Percentiles rank a stretch among this genome's conserved stretches.
Evolutionary conservation across 2,797 vertebrate genomes (phyloP).

Genomic region (Phoeniculus purpureus): DNA sequence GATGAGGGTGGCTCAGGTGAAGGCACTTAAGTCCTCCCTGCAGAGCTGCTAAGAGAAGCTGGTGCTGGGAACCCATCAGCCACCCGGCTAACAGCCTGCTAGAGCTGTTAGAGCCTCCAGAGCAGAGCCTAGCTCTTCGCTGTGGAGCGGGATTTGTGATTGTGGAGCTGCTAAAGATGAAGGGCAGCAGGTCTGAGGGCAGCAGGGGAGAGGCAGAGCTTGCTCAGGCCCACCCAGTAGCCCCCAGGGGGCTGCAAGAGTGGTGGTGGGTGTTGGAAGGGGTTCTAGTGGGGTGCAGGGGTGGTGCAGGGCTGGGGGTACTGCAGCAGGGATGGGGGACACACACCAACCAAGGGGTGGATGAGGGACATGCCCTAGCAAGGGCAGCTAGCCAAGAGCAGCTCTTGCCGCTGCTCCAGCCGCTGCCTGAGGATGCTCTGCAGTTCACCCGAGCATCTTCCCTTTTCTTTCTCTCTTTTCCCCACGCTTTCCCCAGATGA

Average conservation of each 20-base stretch:
- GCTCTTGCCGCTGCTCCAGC: not conserved
- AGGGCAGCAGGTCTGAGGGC: not conserved
- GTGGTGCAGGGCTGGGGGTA: not conserved
- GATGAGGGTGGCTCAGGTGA: not conserved
- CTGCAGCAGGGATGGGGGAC: too few species aligned
- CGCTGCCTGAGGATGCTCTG: not conserved
- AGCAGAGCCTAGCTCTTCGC: not conserved
- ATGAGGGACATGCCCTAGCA: too few species aligned
- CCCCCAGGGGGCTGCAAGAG: not conserved
- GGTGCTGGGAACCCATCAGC: not conserved
- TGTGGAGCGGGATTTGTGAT: not conserved
- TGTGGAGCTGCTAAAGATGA: not conserved
- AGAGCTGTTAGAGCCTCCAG: not conserved
- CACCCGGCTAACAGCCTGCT: not conserved
- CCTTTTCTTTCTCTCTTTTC: not conserved
- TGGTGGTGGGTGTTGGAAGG: accelerated
- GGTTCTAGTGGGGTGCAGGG: not conserved
- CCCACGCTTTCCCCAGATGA: slow-evolving; percentile 68
- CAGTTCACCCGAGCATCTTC: not conserved
- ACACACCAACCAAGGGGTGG: too few species aligned
- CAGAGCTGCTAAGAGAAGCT: not conserved
- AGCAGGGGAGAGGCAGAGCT: not conserved
- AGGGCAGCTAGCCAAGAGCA: accelerated
- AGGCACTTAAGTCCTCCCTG: not conserved
- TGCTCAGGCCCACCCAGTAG: too few species aligned